A percentile compares a stretch with the other conserved stretches of the same genome.
Conservation (phyloP, 92 coral and sea anemone species). For the Metridium senile region DNA sequence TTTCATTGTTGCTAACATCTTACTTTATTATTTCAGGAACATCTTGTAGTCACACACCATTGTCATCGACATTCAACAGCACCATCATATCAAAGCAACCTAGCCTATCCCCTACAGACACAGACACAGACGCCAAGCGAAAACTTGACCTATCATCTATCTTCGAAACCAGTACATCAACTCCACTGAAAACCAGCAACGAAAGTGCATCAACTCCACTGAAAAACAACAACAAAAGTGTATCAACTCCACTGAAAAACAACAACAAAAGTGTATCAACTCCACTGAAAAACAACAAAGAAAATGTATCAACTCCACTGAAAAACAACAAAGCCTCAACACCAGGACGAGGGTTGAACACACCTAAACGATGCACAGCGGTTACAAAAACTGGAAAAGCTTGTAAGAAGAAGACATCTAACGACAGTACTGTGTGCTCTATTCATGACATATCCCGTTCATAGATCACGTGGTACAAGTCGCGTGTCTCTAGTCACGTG, state of each 20-base stretch:
- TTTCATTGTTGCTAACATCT: background rate
- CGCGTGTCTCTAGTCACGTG: background rate
- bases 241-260: background rate
- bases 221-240: too few species aligned
- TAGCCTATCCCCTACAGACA: background rate
- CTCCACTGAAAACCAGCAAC: background rate
- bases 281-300: too few species aligned
- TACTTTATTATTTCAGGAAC: background rate
- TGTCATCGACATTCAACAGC: conserved; percentile 10
- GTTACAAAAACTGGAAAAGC: conserved; percentile 78
- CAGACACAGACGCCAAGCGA: conserved; percentile 39
- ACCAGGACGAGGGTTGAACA: conserved; percentile 29
- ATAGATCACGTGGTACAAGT: background rate
- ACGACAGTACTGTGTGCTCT: conserved; percentile 69
- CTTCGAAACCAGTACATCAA: conserved; percentile 27
- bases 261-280: conserved; percentile 21
- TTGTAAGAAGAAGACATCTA: conserved; percentile 69
- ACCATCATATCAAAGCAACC: conserved; percentile 2
- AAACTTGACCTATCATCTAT: conserved; percentile 42
- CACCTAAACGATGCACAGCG: conserved; percentile 82
- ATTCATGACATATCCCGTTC: conserved; percentile 31
- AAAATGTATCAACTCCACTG: background rate
- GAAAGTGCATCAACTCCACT: conserved; percentile 1
- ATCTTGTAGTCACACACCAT: conserved; percentile 1
- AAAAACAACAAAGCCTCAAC: background rate